These are phyloP conservation scores for Hetaerina titia DNA, from an alignment of 2,888 invertebrate species.

Conservation along the genomic window DNA sequence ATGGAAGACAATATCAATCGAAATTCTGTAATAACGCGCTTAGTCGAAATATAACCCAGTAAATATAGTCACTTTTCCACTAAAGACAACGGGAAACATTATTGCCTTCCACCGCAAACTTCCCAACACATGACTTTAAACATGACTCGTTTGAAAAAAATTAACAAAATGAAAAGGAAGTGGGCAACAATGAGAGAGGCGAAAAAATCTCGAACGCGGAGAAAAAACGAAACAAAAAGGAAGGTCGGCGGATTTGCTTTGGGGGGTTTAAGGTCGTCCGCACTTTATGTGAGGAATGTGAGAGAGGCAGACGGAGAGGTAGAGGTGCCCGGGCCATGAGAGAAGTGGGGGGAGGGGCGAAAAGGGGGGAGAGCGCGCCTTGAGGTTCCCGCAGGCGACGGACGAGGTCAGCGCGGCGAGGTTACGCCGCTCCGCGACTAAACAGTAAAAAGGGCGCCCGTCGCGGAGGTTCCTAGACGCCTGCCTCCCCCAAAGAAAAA, in stretches of 20 bases:
- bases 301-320: background rate
- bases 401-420: conserved; percentile 12
- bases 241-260: conserved; percentile 14
- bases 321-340: background rate
- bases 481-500: background rate
- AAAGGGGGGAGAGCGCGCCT: background rate
- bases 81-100: background rate
- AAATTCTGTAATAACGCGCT: background rate
- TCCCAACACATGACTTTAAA: background rate
- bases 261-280: background rate
- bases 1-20: background rate
- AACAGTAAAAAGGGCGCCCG: background rate
- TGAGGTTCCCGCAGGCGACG: background rate
- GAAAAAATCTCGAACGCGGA: background rate
- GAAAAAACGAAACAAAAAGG: background rate
- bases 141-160: background rate
- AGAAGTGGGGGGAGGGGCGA: background rate
- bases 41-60: background rate
- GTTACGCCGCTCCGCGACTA: conserved; percentile 3
- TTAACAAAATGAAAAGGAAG: background rate
- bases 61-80: background rate
- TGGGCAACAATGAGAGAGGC: background rate
- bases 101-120: background rate
- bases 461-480: background rate
- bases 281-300: background rate